Percentiles rank a stretch among this genome's conserved stretches.
Evolutionary conservation across 2,888 invertebrate genomes (phyloP).

Genomic region (Autographa pulchrina): DNA sequence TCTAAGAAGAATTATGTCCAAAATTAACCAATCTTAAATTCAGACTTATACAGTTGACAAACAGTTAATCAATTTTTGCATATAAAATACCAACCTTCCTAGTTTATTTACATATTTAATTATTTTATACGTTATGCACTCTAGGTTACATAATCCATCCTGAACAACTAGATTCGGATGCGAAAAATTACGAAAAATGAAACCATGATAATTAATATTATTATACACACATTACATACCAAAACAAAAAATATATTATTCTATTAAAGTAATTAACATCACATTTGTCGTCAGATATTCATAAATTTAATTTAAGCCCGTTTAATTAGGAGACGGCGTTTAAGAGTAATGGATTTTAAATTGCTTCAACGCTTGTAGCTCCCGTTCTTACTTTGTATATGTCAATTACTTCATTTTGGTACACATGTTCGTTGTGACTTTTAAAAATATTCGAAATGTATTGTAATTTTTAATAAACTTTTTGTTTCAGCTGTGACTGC

Average conservation of each 20-base stretch:
- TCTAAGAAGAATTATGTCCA: not conserved
- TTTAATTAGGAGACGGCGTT: conserved; percentile 50
- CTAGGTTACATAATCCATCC: no score
- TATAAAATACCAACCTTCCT: no score
- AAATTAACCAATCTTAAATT: no score
- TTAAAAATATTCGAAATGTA: not conserved
- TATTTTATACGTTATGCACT: no score
- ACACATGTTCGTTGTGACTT: conserved; percentile 16
- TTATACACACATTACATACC: not conserved
- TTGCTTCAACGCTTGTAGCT: conserved; percentile 45
- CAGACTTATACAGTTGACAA: no score
- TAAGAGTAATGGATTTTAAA: conserved; percentile 58
- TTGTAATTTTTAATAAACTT: not conserved
- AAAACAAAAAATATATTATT: not conserved
- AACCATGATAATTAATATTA: no score
- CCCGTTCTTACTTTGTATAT: conserved; percentile 25
- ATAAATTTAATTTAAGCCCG: conserved; percentile 30
- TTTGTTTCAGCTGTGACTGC: not conserved
- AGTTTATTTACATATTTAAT: no score
- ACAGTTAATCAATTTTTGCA: no score
- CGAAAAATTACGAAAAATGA: no score
- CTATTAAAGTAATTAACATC: conserved; percentile 15
- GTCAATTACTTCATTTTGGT: conserved; percentile 47
- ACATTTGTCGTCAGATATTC: not conserved
- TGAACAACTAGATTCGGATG: no score